Evolutionary conservation across 2,888 invertebrate species (phyloP).

Genomic region (Carpatolechia fugitivella): DNA sequence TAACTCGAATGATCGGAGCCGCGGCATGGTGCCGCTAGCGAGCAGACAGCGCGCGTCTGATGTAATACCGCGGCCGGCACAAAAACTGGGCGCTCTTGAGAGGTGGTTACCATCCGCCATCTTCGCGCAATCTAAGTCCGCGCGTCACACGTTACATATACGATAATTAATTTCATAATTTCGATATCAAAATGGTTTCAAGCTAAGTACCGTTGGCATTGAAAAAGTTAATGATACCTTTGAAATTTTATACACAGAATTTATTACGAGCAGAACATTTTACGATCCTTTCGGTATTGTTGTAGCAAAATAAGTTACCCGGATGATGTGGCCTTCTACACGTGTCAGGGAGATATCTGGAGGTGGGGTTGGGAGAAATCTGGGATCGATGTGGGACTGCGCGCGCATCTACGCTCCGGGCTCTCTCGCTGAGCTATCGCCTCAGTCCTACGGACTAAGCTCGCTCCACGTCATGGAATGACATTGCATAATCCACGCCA

Average conservation of each 20-base stretch:
- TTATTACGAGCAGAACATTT: background rate
- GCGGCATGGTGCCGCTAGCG: conserved; percentile 28
- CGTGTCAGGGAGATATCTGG: conserved; percentile 38
- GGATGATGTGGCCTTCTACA: conserved; percentile 47
- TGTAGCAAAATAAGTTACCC: conserved; percentile 29
- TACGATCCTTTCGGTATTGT: background rate
- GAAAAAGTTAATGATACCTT: too few relatives aligned
- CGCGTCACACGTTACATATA: background rate
- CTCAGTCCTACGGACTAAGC: background rate
- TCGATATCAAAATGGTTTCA: background rate
- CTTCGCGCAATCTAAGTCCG: conserved; percentile 14
- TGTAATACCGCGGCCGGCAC: conserved; percentile 44
- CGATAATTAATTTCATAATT: conserved; percentile 6
- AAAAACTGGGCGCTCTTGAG: conserved; percentile 67
- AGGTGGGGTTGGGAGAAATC: conserved; percentile 29
- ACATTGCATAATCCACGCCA: background rate
- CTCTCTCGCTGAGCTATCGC: conserved; percentile 15
- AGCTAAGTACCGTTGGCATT: too few relatives aligned
- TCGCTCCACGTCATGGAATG: background rate
- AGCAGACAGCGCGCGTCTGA: conserved; percentile 36
- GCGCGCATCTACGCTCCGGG: conserved; percentile 44
- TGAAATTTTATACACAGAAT: too few relatives aligned
- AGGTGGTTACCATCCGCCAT: conserved; percentile 42
- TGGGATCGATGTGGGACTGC: conserved; percentile 69
- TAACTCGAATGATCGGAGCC: conserved; percentile 15